Evolutionary conservation across 1,140 invertebrate genomes (phyloP), one percentile per base, ranked within the genome.

Genomic region (Tetraneura akinire): DNA sequence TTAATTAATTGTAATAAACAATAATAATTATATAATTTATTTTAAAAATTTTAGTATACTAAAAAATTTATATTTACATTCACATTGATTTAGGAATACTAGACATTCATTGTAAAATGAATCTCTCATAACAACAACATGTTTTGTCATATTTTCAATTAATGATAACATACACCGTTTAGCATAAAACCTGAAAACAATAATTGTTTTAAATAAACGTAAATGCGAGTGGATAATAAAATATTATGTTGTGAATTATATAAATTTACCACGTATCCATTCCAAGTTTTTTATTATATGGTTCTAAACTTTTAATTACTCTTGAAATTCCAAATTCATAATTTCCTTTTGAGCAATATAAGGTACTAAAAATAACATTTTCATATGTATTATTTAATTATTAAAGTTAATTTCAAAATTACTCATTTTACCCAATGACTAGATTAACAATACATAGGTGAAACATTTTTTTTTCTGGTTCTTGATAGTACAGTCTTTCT

Each of bases 401-500:
- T 23, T 18, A 21, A 55, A 37, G 8, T 8, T 37, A 4, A 37
- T 37, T 37, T 8, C 32, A 4, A 47, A 32, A 3, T 5, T 37
- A 66, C 23, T 29, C 18, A 62, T 37, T 21, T 29, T 86, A 91
- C 86, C 96, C 98, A 83, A 99, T 99, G 1, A 99, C 98, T 71
- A 99, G 88, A 87, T 99, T 99, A 4, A 99, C 97, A 83, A 99
- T 99, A 85, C 97, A 99, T 42, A 98, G 87, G 86, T 99, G 98
- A 87, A 94, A 98, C 80, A 94, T 91, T 86, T 98, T 99, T 85
- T 96, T 95, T 53, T 98, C 94, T 18, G 95, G 94, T 83, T 98
- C 95, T 85, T 97, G 93, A 85, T 95, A 95, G 47, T 94, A 91
- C 81, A 96, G 87, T 74, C 94, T 91, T 85, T 98, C 96, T 86